A percentile compares a stretch with the other conserved stretches of the same genome.
phyloP scores from a whole-genome alignment of 2,113 vertebrate species.

The Oceanites oceanicus region DNA sequence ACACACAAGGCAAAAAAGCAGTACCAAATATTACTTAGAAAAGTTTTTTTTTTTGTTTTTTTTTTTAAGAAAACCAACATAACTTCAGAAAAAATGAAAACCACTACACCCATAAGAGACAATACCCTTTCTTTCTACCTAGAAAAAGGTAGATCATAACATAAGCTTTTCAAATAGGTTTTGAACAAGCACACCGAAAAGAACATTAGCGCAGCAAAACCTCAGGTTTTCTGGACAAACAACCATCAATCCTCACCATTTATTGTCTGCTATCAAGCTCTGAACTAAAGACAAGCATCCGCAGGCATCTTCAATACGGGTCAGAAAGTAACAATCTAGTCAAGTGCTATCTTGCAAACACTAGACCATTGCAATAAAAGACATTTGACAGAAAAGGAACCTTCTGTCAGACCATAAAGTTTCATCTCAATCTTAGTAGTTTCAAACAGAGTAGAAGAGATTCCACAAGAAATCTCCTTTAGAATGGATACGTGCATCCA shows the following conservation, averaged over 20 bases:
- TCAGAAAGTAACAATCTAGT: background rate
- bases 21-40: background rate
- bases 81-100: background rate
- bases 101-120: background rate
- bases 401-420: background rate
- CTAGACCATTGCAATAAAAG: background rate
- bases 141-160: background rate
- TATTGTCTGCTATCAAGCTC: background rate
- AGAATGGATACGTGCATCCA: background rate
- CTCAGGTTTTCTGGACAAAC: background rate
- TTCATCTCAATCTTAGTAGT: background rate
- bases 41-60: too few species aligned
- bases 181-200: background rate
- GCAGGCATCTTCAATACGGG: rapidly evolving
- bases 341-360: background rate
- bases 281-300: background rate
- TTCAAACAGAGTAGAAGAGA: background rate
- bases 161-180: background rate
- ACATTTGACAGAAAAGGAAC: background rate
- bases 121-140: background rate
- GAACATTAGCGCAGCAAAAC: background rate
- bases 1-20: background rate
- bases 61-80: background rate
- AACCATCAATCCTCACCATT: background rate
- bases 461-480: background rate